phyloP scores from a whole-genome alignment of 2,888 invertebrate genomes.

The Ophonus ardosiacus region DNA sequence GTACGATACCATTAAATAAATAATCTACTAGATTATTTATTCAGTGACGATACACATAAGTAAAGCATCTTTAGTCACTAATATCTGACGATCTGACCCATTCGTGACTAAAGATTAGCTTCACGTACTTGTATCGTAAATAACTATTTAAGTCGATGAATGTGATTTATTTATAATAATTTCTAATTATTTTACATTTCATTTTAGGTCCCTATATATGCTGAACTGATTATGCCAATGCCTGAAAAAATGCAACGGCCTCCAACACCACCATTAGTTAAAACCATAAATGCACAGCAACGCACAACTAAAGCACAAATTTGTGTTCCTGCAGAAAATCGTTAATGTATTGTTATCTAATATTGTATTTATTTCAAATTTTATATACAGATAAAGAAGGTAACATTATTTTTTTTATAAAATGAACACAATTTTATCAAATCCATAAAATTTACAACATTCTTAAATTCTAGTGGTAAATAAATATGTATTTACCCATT shows the following conservation, averaged over 20 bases:
- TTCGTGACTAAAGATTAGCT: no score
- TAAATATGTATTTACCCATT: background rate
- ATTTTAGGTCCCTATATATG: slow-evolving; percentile 82
- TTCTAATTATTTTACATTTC: no score
- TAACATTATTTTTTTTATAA: slow-evolving; percentile 22
- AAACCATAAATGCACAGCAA: slow-evolving; percentile 70
- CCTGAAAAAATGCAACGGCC: slow-evolving; percentile 79
- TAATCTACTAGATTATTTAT: no score
- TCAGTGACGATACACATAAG: no score
- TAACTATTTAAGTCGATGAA: no score
- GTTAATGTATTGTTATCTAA: slow-evolving; percentile 9
- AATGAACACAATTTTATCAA: slow-evolving; percentile 55
- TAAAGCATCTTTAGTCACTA: no score
- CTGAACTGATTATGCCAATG: slow-evolving; percentile 81
- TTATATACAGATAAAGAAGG: background rate
- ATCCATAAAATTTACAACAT: slow-evolving; percentile 2
- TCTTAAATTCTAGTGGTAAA: background rate
- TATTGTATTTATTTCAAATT: slow-evolving; percentile 23
- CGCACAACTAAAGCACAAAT: slow-evolving; percentile 70
- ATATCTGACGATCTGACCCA: no score
- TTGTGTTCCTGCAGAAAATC: background rate
- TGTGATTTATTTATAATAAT: no score
- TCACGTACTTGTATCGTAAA: no score
- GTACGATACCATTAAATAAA: no score
- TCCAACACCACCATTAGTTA: slow-evolving; percentile 76